These are phyloP conservation scores for Brachionus asplanchnoidis DNA, from an alignment of 1,140 invertebrate genomes.

Conservation along the genomic window DNA sequence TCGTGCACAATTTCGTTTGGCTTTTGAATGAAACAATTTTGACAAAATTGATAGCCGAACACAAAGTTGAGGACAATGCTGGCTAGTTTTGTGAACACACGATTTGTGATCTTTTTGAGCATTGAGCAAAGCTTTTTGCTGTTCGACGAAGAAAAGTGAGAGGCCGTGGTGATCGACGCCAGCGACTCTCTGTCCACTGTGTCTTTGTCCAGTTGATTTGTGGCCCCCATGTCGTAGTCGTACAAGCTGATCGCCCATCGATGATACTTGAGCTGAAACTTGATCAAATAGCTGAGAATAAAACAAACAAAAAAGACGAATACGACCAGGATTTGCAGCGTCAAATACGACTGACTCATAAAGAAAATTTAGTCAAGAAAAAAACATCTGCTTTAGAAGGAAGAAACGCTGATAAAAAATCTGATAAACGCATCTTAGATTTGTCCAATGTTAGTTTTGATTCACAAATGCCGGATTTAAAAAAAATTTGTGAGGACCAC, in stretches of 20 bases:
- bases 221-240: neutral
- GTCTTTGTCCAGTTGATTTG: constrained; percentile 3
- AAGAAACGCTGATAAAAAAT: no score
- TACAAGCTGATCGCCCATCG: constrained; percentile 3
- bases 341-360: constrained; percentile 33
- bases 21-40: constrained; percentile 32
- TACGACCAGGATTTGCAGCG: constrained; percentile 13
- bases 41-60: constrained; percentile 35
- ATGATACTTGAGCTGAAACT: constrained; percentile 38
- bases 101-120: neutral
- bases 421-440: no score
- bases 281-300: constrained; percentile 38
- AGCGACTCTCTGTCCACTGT: neutral
- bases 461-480: no score
- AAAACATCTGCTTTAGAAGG: no score
- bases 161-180: neutral
- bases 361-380: no score
- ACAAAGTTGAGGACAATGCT: constrained; percentile 7
- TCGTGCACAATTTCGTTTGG: neutral
- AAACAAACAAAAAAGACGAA: constrained; percentile 37
- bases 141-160: constrained; percentile 9
- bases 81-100: constrained; percentile 18
- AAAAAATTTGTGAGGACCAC: no score
- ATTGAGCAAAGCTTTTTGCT: neutral
- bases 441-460: no score